Conservation (phyloP, 2,113 vertebrate species). For the Phainopepla nitens region DNA sequence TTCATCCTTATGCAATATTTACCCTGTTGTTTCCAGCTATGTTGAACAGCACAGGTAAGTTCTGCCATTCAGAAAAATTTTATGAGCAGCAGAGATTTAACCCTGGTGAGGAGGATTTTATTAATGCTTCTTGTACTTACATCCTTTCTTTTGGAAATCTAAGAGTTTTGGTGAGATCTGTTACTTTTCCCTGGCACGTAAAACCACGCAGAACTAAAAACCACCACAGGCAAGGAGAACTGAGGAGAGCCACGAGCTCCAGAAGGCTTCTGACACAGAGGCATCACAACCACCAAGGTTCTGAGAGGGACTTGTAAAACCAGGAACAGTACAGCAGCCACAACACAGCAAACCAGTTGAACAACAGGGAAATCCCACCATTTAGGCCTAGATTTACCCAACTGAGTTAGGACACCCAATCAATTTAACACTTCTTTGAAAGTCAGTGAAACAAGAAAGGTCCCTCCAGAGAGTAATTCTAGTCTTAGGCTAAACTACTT, state of each 20-base stretch:
- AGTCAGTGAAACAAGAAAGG: neutral
- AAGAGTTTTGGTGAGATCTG: neutral
- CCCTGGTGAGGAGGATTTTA: neutral
- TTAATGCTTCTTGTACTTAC: neutral
- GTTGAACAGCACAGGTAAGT: neutral
- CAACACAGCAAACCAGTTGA: neutral
- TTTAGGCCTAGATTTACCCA: neutral
- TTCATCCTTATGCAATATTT: neutral
- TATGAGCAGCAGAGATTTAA: neutral
- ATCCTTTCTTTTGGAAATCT: neutral
- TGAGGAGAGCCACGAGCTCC: neutral
- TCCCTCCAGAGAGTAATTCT: neutral
- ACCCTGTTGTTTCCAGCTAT: neutral
- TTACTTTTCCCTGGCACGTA: neutral
- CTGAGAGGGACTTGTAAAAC: neutral
- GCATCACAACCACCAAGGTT: neutral
- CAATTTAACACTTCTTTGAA: neutral
- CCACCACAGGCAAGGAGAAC: neutral
- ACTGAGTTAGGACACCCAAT: neutral
- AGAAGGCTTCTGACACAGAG: neutral
- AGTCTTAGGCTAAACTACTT: neutral
- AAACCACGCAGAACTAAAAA: neutral
- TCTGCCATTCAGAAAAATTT: neutral
- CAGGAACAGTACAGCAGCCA: neutral
- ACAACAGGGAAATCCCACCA: neutral